Base-by-base conservation (phyloP, 2,797 vertebrate genomes). In the Scomberomorus guttatus region DNA sequence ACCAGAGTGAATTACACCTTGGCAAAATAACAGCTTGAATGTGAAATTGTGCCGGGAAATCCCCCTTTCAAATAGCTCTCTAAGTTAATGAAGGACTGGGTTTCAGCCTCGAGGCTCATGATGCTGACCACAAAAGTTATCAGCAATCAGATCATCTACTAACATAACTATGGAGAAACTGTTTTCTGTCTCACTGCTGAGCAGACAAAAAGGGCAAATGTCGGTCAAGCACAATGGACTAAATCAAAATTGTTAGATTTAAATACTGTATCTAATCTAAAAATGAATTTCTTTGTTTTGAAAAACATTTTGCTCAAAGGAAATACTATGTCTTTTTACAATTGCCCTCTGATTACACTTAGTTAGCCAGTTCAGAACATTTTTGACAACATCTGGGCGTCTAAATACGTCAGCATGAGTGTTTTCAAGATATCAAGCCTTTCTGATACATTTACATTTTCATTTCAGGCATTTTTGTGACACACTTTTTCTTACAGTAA, bases 21-120 rank as follows among this genome's bases (percentile, higher is more conserved):
- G 46, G 55, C 54, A 46, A 51, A 74, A 82, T 32, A 61, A 56
- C 42, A 71, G 48, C 18, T 13, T 32, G 66, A 66, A 72, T 63
- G 37, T 66, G n/a, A 74, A 55, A 74, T 37, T 67, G 46, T 63
- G 37, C 52, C 24, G 56, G 56, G 65, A 77, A 64, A 69, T 42
- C 46, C 24, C 72, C n/a, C 39, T 17, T 51, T 22, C 24, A 66
- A 24, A 39, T 7, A 3, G 69, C 10, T 70, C 52, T 66, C 14
- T 25, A 9, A 50, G 10, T 65, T 17, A 24, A 63, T 44, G 48
- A 50, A 64, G 14, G 32, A 24, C 75, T 15, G 50, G 46, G 8
- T 29, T 80, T 68, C 15, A 37, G 62, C 66, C 17, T n/a, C 20
- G 6, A 32, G 51, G 61, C 62, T 34, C 59, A 62, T 13, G n/a